These are phyloP conservation scores for Aurelia aurita complex sp. Pacific DNA, from an alignment of 30 jellyfish, hydroid and myxozoan genomes.

Conservation along the genomic window DNA sequence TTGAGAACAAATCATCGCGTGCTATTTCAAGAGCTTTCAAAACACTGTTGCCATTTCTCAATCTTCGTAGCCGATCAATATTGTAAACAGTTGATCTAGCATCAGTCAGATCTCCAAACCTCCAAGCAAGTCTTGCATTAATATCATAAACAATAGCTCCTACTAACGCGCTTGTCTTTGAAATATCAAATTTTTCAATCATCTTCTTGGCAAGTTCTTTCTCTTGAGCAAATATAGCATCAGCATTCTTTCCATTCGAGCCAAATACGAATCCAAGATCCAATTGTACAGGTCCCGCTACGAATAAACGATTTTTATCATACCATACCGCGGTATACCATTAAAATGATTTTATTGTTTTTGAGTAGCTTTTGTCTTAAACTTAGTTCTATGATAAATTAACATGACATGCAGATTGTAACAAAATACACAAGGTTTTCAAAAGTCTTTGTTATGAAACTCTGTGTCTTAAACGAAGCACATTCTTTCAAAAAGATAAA, in stretches of 20 bases:
- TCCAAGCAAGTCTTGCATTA: constrained; percentile 9
- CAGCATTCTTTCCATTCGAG: constrained; percentile 39
- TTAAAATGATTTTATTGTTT: too few species aligned
- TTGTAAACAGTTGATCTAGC: too few species aligned
- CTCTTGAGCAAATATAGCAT: constrained; percentile 9
- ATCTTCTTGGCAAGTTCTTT: constrained; percentile 24
- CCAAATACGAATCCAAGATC: constrained; percentile 62
- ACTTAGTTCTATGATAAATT: too few species aligned
- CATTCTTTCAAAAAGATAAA: too few species aligned
- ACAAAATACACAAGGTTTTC: too few species aligned
- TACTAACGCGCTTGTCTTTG: constrained; percentile 7
- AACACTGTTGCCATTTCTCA: neutral
- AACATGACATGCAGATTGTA: too few species aligned
- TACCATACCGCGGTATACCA: too few species aligned
- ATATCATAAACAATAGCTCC: constrained; percentile 30
- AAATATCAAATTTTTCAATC: constrained; percentile 6
- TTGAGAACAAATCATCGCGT: constrained; percentile 36
- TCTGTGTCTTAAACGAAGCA: too few species aligned
- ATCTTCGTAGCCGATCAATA: neutral
- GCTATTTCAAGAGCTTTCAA: constrained; percentile 66
- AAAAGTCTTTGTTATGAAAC: too few species aligned
- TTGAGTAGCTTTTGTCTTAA: too few species aligned
- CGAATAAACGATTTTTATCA: too few species aligned
- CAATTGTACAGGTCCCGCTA: neutral
- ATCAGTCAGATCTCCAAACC: neutral